These are phyloP conservation scores for Agonopterix alstromeriana DNA, from an alignment of 2,888 invertebrate genomes.

Conservation along the genomic window DNA sequence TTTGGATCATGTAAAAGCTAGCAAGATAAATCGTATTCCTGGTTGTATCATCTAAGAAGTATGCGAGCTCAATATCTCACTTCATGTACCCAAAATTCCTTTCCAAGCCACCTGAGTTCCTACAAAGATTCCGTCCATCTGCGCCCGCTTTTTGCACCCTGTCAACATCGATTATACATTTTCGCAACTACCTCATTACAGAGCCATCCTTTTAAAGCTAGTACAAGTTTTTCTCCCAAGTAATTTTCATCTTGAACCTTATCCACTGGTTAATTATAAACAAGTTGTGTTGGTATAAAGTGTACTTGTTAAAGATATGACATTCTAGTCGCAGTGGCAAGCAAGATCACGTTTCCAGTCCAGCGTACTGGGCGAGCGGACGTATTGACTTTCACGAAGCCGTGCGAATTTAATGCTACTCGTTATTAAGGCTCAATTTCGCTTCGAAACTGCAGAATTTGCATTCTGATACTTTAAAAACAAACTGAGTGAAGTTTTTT, in stretches of 20 bases:
- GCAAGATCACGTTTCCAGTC: slow-evolving; percentile 31
- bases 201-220: slow-evolving; percentile 1
- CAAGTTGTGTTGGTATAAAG: slow-evolving; percentile 11
- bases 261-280: slow-evolving; percentile 12
- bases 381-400: slow-evolving; percentile 39
- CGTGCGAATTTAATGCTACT: slow-evolving; percentile 21
- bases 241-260: slow-evolving; percentile 7
- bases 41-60: too few species aligned
- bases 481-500: too few species aligned
- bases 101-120: too few species aligned
- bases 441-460: not conserved
- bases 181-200: slow-evolving; percentile 4
- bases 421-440: not conserved
- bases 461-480: too few species aligned
- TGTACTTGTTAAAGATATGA: slow-evolving; percentile 18
- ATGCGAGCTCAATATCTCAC: too few species aligned
- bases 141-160: not conserved
- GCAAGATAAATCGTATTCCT: too few species aligned
- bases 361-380: slow-evolving; percentile 12
- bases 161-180: slow-evolving; percentile 5
- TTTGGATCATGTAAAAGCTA: too few species aligned
- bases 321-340: slow-evolving; percentile 22
- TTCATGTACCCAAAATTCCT: too few species aligned
- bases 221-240: slow-evolving; percentile 4
- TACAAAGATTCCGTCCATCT: not conserved